phyloP scores from a whole-genome alignment of 2,113 vertebrate species.

The Cryptomyrus ogoouensis region DNA sequence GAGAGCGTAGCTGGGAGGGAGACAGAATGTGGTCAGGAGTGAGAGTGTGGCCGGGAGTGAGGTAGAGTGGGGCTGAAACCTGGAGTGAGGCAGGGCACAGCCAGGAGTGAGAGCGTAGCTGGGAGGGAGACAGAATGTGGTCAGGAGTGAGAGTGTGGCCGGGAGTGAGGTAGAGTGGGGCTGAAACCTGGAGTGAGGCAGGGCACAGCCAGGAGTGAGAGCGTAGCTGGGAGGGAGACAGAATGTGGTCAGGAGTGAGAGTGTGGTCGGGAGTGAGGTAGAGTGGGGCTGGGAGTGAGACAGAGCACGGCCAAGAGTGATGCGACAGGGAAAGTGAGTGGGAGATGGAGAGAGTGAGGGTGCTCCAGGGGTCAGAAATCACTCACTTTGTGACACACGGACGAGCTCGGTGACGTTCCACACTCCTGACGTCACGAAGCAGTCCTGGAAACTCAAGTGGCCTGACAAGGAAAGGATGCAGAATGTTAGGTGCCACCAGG shows the following conservation, averaged over 20 bases:
- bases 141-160: background rate
- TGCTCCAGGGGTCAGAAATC: background rate
- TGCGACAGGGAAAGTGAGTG: background rate
- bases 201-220: background rate
- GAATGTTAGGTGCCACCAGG: background rate
- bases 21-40: background rate
- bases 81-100: background rate
- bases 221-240: background rate
- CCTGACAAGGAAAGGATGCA: constrained; percentile 51
- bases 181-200: background rate
- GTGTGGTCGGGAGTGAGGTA: background rate
- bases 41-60: background rate
- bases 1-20: background rate
- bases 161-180: background rate
- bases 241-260: background rate
- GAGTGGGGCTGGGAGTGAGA: background rate
- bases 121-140: background rate
- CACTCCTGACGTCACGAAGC: constrained; percentile 91
- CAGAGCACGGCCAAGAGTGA: background rate
- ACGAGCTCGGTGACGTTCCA: constrained; percentile 92
- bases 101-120: background rate
- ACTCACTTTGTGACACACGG: constrained; percentile 91
- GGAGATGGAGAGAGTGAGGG: background rate
- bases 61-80: too few species aligned
- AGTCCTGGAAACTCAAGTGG: constrained; percentile 94